Percentiles rank a stretch among this genome's conserved stretches.
phyloP scores from a whole-genome alignment of 2,113 vertebrate species.

The Conger conger region DNA sequence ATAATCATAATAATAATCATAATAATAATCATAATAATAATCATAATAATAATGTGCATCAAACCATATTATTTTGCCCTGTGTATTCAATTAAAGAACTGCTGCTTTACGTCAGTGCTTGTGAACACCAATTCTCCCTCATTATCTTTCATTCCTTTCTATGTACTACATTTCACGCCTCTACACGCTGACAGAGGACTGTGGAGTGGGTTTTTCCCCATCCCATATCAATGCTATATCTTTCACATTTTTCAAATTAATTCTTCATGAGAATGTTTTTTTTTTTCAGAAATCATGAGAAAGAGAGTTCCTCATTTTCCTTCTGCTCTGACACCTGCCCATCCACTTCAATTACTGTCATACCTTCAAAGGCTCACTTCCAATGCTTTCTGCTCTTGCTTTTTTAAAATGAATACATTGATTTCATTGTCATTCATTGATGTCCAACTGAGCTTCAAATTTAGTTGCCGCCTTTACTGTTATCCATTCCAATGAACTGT shows the following conservation, averaged over 20 bases:
- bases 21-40: too few species aligned
- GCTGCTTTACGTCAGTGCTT: too few species aligned
- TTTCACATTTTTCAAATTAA: background rate
- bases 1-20: too few species aligned
- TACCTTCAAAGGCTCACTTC: constrained; percentile 7
- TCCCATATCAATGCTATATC: too few species aligned
- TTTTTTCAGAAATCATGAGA: background rate
- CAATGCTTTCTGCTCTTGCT: background rate
- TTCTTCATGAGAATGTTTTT: background rate
- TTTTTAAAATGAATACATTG: background rate
- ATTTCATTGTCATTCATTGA: background rate
- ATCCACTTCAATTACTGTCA: background rate
- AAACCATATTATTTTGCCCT: too few species aligned
- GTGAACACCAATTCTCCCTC: too few species aligned
- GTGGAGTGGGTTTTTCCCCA: too few species aligned
- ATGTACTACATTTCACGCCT: too few species aligned
- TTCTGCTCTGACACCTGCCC: background rate
- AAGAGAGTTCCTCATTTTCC: background rate
- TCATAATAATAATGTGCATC: too few species aligned
- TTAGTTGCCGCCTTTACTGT: background rate
- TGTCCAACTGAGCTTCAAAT: background rate
- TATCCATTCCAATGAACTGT: background rate
- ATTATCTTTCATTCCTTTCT: too few species aligned
- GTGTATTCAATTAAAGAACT: too few species aligned
- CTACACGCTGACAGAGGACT: too few species aligned